Conservation (phyloP, 2,888 invertebrate genomes). For the Nemapogon koenigi region DNA sequence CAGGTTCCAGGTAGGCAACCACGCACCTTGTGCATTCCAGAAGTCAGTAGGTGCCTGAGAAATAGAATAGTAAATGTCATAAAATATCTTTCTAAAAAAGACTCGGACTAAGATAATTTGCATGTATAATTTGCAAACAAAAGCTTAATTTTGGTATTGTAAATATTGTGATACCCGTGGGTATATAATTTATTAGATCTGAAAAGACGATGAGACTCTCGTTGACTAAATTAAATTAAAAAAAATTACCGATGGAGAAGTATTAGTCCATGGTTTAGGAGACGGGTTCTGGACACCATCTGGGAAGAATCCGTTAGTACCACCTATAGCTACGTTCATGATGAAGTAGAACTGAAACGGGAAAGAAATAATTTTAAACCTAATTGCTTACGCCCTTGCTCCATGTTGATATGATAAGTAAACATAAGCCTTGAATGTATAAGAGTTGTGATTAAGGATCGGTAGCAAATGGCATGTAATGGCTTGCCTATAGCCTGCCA, state of each 20-base stretch:
- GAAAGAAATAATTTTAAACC: too few relatives aligned
- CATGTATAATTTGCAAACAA: too few relatives aligned
- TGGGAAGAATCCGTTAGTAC: constrained; percentile 69
- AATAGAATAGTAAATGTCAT: background rate
- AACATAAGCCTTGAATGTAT: too few relatives aligned
- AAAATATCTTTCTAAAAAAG: too few relatives aligned
- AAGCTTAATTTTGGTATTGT: background rate
- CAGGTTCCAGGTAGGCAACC: constrained; percentile 68
- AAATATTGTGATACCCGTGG: background rate
- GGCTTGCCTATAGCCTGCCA: too few relatives aligned
- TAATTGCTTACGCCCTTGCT: background rate
- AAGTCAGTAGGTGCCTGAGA: constrained; percentile 65
- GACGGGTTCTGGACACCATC: constrained; percentile 62
- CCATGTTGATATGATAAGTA: too few relatives aligned
- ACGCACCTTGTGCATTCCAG: constrained; percentile 61
- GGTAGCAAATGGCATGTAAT: too few relatives aligned
- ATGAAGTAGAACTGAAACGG: constrained; percentile 68
- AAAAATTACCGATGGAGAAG: constrained; percentile 48
- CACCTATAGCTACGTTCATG: constrained; percentile 72
- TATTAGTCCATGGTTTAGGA: constrained; percentile 68
- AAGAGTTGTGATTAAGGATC: too few relatives aligned
- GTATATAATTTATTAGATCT: background rate
- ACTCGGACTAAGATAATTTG: too few relatives aligned
- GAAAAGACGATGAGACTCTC: background rate
- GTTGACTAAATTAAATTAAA: background rate